A percentile compares a stretch with the other conserved stretches of the same genome.
Conservation (phyloP, 35 echinoderm and acorn worm species). For the Stichopus chloronotus region DNA sequence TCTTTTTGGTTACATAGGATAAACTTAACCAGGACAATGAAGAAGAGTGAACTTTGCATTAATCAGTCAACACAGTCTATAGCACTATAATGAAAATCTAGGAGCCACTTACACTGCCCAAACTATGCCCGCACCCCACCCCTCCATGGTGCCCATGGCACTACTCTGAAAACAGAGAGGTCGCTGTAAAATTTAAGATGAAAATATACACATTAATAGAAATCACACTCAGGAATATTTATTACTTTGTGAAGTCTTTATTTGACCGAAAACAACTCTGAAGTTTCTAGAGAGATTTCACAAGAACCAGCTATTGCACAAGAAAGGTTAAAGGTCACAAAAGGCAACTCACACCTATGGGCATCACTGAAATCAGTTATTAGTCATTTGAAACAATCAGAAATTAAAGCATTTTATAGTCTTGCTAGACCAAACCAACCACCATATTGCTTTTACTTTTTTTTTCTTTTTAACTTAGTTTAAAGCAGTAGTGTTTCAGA, state of each 20-base stretch:
- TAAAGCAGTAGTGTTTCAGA: too few relatives aligned
- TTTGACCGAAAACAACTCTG: neutral
- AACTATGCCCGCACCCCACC: too few relatives aligned
- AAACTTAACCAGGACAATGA: too few relatives aligned
- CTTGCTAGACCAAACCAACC: neutral
- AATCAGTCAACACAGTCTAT: too few relatives aligned
- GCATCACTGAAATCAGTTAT: neutral
- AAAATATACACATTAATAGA: too few relatives aligned
- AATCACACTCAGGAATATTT: neutral
- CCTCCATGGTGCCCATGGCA: too few relatives aligned
- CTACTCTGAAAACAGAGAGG: too few relatives aligned
- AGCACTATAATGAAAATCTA: too few relatives aligned
- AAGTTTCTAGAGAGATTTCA: neutral
- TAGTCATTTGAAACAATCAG: neutral
- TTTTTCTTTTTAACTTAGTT: neutral
- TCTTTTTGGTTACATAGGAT: too few relatives aligned
- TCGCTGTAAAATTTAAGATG: too few relatives aligned
- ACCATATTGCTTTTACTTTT: neutral
- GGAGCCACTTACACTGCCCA: too few relatives aligned
- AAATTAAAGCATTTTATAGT: neutral
- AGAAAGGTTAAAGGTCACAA: neutral
- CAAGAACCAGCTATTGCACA: neutral
- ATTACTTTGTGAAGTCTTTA: neutral
- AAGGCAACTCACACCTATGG: neutral
- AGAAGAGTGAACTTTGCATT: too few relatives aligned